Evolutionary conservation across 2,113 vertebrate genomes (phyloP), one percentile per base, ranked within the genome.

Genomic region (Ammodytes dubius): DNA sequence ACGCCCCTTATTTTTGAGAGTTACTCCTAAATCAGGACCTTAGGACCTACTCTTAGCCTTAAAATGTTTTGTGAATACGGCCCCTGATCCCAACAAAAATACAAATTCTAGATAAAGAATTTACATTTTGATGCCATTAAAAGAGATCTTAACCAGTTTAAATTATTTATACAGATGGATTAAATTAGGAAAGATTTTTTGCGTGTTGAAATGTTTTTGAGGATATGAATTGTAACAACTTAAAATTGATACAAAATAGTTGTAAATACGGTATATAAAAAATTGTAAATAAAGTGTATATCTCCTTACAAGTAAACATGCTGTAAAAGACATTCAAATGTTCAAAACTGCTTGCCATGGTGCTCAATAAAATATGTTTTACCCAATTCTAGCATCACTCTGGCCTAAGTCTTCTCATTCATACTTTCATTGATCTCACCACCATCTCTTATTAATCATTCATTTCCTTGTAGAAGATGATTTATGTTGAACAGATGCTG

Each of bases 351-450:
- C 10, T 67, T 66, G 42, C 47, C 2, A 2, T 45, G 35, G 2
- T 37, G 40, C 39, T 69, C 53, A 74, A 85, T 80, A 65, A 58
- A 71, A 79, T 1, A 72, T 67, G 54, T 64, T 39, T 39, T 1
- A 40, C 65, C 59, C 19, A 75, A 74, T 53, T 71, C 27, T 68
- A 75, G 75, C 52, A 68, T 64, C 37, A 37, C 50, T 72, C 60
- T 14, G 6, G 2, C 54, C 10, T 19, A 46, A 63, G 17, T 47
- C 19, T 73, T 50, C 60, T 11, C 6, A 60, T 37, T 74, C 12
- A 40, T 5, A 50, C 15, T 13, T 63, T 11, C 54, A 69, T 65
- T 65, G 66, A 77, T 76, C 12, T 54, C 50, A 47, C 15, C 11
- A n/a, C 37, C 49, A 57, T 67, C n/a, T 35, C 12, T 65, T 52